Base-by-base conservation (phyloP, 2,113 vertebrate genomes). In the Pseudopipra pipra region DNA sequence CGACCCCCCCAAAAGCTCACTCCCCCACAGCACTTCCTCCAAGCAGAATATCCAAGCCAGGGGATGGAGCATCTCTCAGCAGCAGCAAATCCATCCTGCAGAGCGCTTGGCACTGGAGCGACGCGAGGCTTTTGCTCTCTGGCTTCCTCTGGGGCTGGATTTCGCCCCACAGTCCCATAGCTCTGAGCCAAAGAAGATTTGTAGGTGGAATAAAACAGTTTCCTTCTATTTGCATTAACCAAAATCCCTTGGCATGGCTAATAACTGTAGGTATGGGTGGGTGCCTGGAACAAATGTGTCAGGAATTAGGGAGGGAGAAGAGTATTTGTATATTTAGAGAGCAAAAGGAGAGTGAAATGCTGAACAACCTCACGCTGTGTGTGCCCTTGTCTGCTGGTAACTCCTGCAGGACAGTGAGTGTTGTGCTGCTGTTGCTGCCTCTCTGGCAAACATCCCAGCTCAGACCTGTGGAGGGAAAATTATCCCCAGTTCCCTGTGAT, bases 321-420 rank as follows among this genome's bases (percentile, higher is more conserved):
- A 51, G 47, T 14, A 16, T 52, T 28, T 51, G 72, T 9, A 2
- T 85, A 2, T 85, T 59, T 46, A 49, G 86, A 59, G 63, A 66
- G 83, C 3, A 47, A 20, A 49, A 44, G 59, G 68, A 46, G 61
- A 71, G 9, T 2, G 66, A 23, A 77, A 7, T 18, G 2, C 30
- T 8, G 51, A 44, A 12, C 6, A 3, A 1, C 25, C 14, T 2
- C 47, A 8, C 0, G 0, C 9, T 12, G 0, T 6, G 33, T 1
- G 30, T 51, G 49, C 35, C 58, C 44, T 30, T n/a, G 68, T 8
- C 30, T 2, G 6, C 81, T 31, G 86, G n/a, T 12, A 5, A 28
- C 31, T 52, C 56, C 76, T 68, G 74, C 52, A n/a, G 89, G 62
- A 63, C 23, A 24, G 21, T 1, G 51, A 12, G 2, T 0, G 20